A percentile compares a stretch with the other conserved stretches of the same genome.
Conservation (phyloP, 1,140 invertebrate genomes). For the Holcopasites calliopsidis region DNA sequence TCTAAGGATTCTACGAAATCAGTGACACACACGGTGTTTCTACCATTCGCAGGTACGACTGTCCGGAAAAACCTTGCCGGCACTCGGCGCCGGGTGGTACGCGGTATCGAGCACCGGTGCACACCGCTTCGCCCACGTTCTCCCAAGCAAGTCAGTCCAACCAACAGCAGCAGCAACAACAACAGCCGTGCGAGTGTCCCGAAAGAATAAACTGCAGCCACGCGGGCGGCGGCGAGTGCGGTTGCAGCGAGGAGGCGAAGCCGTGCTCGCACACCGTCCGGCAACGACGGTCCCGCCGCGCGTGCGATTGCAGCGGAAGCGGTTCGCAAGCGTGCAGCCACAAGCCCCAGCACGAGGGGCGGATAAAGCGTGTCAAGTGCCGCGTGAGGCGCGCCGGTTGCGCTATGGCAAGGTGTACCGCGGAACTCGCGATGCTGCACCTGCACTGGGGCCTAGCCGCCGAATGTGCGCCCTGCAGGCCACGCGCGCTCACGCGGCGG, state of each 20-base stretch:
- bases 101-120: constrained; percentile 49
- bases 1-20: no score
- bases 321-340: constrained; percentile 68
- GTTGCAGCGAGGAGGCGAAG: constrained; percentile 66
- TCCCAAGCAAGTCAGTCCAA: constrained; percentile 30
- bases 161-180: constrained; percentile 42
- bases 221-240: constrained; percentile 61
- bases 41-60: constrained; percentile 68
- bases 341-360: constrained; percentile 69
- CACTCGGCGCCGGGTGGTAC: constrained; percentile 48
- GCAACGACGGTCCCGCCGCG: constrained; percentile 64
- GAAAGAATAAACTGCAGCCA: constrained; percentile 63
- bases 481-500: constrained; percentile 81
- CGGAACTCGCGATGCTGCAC: constrained; percentile 75
- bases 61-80: constrained; percentile 70
- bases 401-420: constrained; percentile 75
- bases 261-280: constrained; percentile 73
- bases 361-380: constrained; percentile 76
- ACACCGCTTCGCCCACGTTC: constrained; percentile 44
- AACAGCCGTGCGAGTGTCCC: constrained; percentile 60
- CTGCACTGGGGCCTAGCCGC: constrained; percentile 75
- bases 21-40: not conserved
- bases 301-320: constrained; percentile 67
- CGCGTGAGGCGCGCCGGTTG: constrained; percentile 75
- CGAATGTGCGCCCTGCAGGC: constrained; percentile 76